phyloP scores from a whole-genome alignment of 2,888 invertebrate species.

The Atethmia centrago region DNA sequence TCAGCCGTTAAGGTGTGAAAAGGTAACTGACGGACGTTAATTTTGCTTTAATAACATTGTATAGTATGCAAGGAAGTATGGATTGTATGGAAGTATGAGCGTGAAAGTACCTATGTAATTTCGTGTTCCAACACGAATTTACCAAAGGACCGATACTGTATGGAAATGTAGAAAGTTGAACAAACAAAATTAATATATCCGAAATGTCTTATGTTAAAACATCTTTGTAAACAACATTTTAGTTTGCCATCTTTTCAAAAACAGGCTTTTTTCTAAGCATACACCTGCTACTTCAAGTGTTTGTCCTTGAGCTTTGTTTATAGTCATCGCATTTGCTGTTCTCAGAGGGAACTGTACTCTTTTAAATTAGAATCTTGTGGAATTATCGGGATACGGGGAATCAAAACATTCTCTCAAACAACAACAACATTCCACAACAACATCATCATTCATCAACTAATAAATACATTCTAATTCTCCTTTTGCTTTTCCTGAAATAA shows the following conservation, averaged over 20 bases:
- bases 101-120: neutral
- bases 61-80: neutral
- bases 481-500: neutral
- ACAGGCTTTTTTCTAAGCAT: neutral
- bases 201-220: neutral
- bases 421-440: neutral
- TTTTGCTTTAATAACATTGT: too few relatives aligned
- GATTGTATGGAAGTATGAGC: neutral
- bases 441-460: neutral
- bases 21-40: too few relatives aligned
- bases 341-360: neutral
- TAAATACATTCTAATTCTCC: neutral
- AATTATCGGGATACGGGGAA: neutral
- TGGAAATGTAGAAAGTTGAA: neutral
- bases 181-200: neutral
- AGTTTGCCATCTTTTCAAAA: neutral
- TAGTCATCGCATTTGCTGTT: neutral
- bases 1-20: too few relatives aligned
- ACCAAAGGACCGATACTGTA: neutral
- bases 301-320: too few relatives aligned
- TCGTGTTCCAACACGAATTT: neutral
- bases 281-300: neutral
- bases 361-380: neutral
- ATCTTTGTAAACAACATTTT: neutral
- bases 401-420: neutral